Conservation (phyloP, 2,888 invertebrate species). For the Argyra leucocephala region DNA sequence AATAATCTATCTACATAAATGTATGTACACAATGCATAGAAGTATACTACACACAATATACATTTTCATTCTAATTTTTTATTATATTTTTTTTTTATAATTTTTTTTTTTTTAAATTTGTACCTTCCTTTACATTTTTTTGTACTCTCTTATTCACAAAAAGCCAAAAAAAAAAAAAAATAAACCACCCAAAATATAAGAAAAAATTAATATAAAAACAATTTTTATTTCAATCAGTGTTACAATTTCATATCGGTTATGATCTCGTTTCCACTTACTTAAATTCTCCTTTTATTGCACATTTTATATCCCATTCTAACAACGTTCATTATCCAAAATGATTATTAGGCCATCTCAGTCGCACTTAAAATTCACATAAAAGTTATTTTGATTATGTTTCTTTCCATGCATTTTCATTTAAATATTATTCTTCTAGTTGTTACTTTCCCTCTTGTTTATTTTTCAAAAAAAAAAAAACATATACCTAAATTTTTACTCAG, state of each 20-base stretch:
- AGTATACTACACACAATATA: too few species aligned
- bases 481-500: too few species aligned
- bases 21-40: too few species aligned
- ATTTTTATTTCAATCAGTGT: slow-evolving; percentile 42
- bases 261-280: slow-evolving; percentile 46
- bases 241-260: slow-evolving; percentile 44
- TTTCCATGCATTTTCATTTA: background rate
- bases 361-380: slow-evolving; percentile 43
- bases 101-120: too few species aligned
- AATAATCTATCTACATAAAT: too few species aligned
- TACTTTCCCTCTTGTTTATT: too few species aligned
- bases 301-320: slow-evolving; percentile 44
- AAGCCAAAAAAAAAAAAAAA: background rate
- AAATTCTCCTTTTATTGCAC: slow-evolving; percentile 44
- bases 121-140: too few species aligned
- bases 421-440: background rate
- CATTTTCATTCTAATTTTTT: too few species aligned
- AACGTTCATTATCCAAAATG: slow-evolving; percentile 37
- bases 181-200: background rate
- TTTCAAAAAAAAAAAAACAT: too few species aligned
- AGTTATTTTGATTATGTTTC: slow-evolving; percentile 26
- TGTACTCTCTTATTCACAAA: too few species aligned
- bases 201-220: slow-evolving; percentile 8
- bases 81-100: too few species aligned
- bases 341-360: slow-evolving; percentile 44